Base-by-base conservation (phyloP, 1,140 invertebrate species). In the Drosophila melanica region DNA sequence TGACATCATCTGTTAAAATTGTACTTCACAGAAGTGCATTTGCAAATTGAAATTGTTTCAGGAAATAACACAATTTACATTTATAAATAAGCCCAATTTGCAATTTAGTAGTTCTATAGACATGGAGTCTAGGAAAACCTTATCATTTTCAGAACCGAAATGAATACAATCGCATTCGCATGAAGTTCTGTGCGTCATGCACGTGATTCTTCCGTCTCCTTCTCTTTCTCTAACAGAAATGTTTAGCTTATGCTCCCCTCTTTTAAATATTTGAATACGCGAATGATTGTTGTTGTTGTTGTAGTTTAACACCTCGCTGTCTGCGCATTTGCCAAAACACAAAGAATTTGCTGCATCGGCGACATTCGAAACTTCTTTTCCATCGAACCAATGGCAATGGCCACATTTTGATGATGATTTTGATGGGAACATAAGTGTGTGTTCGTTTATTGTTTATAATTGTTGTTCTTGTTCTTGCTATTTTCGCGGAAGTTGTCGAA, bases 401-500 rank as follows among this genome's bases (percentile, higher is more conserved):
- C 59, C 75, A 76, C 60, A 33, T 77, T 71, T 33, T 30, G 20
- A n/a, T 42, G 42, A 45, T 63, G 60, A 23, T 23, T 23, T 23
- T 47, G 54, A 66, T 9, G 42, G 16, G 14, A 16, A 11, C 53
- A 39, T 48, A 58, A 14, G 53, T 63, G 51, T 55, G 67, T 64
- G 20, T 55, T 41, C 73, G 69, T 41, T 76, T 73, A 84, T 76
- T 84, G 54, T 73, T 76, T 65, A 72, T 72, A 72, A 67, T 65
- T 67, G 57, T 57, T 59, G 60, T 20, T 58, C 33, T 57, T 63
- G 62, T 20, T 58, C 39, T 57, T 63, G 62, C 11, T 42, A 47
- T 62, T 53, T 60, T 73, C 63, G 70, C 81, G 80, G 80, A 84
- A 84, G 80, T 84, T 60, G 65, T 71, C 55, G 35, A 41, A 14